Conservation (phyloP, 2,113 vertebrate genomes). For the Boleophthalmus pectinirostris region DNA sequence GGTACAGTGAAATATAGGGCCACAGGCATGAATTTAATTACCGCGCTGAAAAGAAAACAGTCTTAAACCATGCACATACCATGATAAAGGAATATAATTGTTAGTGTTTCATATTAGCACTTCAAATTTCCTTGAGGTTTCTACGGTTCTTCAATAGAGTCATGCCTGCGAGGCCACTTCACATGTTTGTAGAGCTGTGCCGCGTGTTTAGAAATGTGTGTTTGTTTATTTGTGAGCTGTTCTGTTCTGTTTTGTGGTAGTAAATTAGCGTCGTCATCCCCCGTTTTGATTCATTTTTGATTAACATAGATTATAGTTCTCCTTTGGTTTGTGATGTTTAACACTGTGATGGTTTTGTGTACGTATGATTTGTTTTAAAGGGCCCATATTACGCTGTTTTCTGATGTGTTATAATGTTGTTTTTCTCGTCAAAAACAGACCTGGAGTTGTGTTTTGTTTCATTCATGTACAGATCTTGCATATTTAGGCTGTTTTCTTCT, state of each 20-base stretch:
- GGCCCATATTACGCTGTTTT: too few species aligned
- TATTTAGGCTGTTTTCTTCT: too few species aligned
- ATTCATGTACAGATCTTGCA: too few species aligned
- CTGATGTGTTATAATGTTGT: too few species aligned
- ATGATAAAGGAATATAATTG: background rate
- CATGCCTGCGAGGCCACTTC: slow-evolving; percentile 39
- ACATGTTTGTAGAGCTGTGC: background rate
- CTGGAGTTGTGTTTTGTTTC: too few species aligned
- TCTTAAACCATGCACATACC: background rate
- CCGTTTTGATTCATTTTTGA: slow-evolving; percentile 24
- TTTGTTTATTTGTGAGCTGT: slow-evolving; percentile 4
- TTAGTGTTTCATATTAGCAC: background rate
- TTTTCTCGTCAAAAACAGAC: too few species aligned
- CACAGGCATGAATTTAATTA: slow-evolving; percentile 51
- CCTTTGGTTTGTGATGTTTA: slow-evolving; percentile 48
- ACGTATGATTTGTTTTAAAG: slow-evolving; percentile 17
- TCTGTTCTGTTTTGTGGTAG: background rate
- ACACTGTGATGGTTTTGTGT: slow-evolving; percentile 53
- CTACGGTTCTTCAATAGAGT: background rate
- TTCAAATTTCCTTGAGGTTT: background rate
- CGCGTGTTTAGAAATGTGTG: slow-evolving; percentile 4
- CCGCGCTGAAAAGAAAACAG: slow-evolving; percentile 5
- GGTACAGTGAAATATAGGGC: slow-evolving; percentile 28
- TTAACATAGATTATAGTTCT: slow-evolving; percentile 31
- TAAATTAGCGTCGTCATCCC: slow-evolving; percentile 9